Evolutionary conservation across 2,113 vertebrate species (phyloP).

Genomic region (Maccullochella peelii): DNA sequence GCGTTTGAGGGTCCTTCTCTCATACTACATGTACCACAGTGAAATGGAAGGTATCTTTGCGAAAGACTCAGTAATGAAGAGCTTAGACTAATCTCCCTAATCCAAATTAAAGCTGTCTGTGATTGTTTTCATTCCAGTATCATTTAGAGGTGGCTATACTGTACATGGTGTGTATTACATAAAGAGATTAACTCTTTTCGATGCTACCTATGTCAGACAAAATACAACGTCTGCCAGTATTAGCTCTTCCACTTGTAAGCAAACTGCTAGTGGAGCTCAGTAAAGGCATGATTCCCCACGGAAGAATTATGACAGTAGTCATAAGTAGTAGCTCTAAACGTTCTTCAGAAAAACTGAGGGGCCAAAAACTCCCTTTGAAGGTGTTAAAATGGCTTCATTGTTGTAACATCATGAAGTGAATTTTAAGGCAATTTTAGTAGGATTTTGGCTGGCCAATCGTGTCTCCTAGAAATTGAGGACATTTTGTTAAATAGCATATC

Average conservation of each 20-base stretch:
- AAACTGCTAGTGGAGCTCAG: not conserved
- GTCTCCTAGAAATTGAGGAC: too few species aligned
- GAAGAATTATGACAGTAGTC: not conserved
- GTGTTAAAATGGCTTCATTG: not conserved
- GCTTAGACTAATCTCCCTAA: conserved; percentile 64
- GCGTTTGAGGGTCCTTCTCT: conserved; percentile 25
- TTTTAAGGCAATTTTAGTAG: not conserved
- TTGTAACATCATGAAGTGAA: not conserved
- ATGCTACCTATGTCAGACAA: not conserved
- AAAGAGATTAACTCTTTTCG: not conserved
- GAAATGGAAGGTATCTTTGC: conserved; percentile 40
- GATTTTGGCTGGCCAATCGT: not conserved
- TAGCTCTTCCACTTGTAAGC: not conserved
- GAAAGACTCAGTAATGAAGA: conserved; percentile 58
- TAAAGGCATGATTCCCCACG: not conserved
- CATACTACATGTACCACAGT: not conserved
- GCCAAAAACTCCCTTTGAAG: too few species aligned
- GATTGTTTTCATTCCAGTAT: conserved; percentile 59
- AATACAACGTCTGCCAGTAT: not conserved
- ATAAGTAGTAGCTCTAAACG: not conserved
- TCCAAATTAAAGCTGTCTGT: conserved; percentile 62
- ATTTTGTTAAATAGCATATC: too few species aligned
- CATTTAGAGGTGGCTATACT: conserved; percentile 20
- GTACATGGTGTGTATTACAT: conserved; percentile 1
- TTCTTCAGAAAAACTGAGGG: not conserved